phyloP scores from a whole-genome alignment of 2,888 invertebrate species.

The Campaea margaritaria region DNA sequence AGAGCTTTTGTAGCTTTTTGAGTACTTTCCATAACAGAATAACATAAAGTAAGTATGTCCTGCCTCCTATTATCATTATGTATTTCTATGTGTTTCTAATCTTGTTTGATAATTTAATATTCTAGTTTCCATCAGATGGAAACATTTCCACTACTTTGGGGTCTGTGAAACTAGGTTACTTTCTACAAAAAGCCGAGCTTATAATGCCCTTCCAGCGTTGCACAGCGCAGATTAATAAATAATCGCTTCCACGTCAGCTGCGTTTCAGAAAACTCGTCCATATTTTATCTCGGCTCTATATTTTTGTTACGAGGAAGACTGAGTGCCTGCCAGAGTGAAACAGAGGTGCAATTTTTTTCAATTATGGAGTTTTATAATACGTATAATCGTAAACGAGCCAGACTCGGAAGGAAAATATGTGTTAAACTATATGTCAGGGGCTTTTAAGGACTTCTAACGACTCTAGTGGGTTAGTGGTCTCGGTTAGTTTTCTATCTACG shows the following conservation, averaged over 20 bases:
- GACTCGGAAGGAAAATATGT: background rate
- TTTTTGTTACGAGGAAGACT: slow-evolving; percentile 33
- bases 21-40: too few species aligned
- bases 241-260: slow-evolving; percentile 35
- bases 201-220: slow-evolving; percentile 27
- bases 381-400: background rate
- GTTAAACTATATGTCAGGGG: background rate
- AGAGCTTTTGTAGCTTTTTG: too few species aligned
- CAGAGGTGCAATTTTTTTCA: slow-evolving; percentile 19
- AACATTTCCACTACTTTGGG: too few species aligned
- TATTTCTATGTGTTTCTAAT: too few species aligned
- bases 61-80: too few species aligned
- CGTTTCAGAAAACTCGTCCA: slow-evolving; percentile 36
- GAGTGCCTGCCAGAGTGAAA: slow-evolving; percentile 16
- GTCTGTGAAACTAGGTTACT: background rate
- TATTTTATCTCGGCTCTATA: slow-evolving; percentile 37
- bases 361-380: slow-evolving; percentile 14
- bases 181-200: slow-evolving; percentile 13
- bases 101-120: too few species aligned
- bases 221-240: slow-evolving; percentile 36
- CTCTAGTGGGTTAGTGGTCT: too few species aligned
- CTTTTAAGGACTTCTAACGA: background rate
- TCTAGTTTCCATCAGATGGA: too few species aligned
- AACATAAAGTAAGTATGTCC: too few species aligned
- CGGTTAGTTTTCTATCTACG: too few species aligned